phyloP scores from a whole-genome alignment of 2,113 vertebrate genomes.

The Pholis gunnellus region DNA sequence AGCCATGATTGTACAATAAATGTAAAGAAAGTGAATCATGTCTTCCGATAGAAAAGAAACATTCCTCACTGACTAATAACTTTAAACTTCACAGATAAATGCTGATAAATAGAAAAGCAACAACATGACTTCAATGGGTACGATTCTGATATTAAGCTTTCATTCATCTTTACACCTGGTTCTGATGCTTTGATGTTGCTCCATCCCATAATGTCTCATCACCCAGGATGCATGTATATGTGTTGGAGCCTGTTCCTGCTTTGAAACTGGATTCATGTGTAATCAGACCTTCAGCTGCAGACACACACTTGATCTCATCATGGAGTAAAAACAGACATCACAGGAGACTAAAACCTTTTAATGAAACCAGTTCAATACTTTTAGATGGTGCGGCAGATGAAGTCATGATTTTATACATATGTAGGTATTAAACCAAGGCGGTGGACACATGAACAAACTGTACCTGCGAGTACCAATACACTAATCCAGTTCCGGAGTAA shows the following conservation, averaged over 20 bases:
- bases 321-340: constrained; percentile 3
- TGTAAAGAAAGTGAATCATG: not conserved
- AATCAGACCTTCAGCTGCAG: constrained; percentile 47
- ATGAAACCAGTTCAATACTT: not conserved
- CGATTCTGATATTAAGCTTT: not conserved
- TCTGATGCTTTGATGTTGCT: constrained; percentile 16
- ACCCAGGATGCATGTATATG: not conserved
- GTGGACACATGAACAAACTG: not conserved
- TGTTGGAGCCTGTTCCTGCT: not conserved
- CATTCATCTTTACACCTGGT: constrained; percentile 17
- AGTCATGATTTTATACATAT: not conserved
- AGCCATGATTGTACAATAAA: not conserved
- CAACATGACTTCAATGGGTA: not conserved
- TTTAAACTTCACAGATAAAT: not conserved
- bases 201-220: constrained; percentile 7
- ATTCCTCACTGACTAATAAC: not conserved
- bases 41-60: not conserved
- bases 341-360: not conserved
- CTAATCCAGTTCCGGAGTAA: not conserved
- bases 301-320: not conserved
- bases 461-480: not conserved
- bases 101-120: not conserved
- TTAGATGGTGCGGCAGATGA: not conserved
- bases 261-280: constrained; percentile 55
- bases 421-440: not conserved